Percentiles rank a stretch among this genome's conserved stretches.
Evolutionary conservation across 2,797 vertebrate genomes (phyloP).

Genomic region (Neomorphus geoffroyi): DNA sequence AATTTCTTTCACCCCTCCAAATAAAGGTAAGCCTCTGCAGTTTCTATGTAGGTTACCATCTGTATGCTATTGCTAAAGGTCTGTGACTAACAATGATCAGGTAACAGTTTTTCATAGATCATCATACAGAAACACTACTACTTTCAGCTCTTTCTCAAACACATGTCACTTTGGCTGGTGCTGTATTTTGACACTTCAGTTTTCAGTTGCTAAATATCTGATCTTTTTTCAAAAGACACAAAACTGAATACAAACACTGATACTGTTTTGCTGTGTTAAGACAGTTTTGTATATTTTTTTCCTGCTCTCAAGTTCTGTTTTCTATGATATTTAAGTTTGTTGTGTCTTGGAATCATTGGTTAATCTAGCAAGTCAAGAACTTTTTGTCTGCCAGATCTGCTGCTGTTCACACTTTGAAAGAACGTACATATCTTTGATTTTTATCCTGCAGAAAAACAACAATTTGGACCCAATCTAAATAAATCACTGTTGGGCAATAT

Average conservation of each 20-base stretch:
- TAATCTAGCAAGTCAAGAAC: background rate
- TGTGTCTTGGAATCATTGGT: background rate
- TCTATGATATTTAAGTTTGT: background rate
- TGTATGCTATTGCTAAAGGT: background rate
- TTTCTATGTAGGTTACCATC: background rate
- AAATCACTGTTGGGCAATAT: background rate
- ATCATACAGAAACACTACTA: background rate
- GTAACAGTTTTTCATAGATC: background rate
- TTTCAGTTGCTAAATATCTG: background rate
- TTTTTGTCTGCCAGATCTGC: background rate
- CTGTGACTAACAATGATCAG: background rate
- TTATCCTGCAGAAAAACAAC: background rate
- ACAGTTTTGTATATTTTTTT: background rate
- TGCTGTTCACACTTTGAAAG: background rate
- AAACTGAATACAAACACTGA: background rate
- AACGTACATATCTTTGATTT: background rate
- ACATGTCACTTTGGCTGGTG: background rate
- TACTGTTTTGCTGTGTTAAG: background rate
- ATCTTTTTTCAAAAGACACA: background rate
- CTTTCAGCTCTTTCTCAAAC: background rate
- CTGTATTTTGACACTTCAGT: background rate
- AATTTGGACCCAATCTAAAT: background rate
- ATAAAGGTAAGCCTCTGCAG: background rate
- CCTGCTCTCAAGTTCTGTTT: background rate
- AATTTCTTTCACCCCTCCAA: background rate